Percentiles rank a stretch among this genome's conserved stretches.
Evolutionary conservation across 2,797 vertebrate genomes (phyloP).

Genomic region (Lindbergichthys nudifrons): DNA sequence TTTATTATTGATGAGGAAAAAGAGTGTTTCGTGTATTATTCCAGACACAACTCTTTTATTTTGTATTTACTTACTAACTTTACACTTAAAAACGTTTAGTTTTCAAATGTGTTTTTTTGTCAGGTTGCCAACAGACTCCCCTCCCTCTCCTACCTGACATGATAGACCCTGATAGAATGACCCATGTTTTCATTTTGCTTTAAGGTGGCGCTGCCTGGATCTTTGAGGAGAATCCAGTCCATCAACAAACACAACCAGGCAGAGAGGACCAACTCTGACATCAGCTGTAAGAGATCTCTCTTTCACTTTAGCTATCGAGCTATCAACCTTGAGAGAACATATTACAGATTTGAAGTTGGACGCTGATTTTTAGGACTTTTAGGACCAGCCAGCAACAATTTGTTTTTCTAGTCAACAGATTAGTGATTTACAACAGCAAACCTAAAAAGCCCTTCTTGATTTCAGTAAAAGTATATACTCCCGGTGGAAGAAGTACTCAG

Average conservation of each 20-base stretch:
- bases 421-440: not conserved
- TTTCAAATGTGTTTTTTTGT: not conserved
- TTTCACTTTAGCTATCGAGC: not conserved
- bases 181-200: slow-evolving; percentile 6
- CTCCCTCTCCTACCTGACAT: not conserved
- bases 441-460: not conserved
- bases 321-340: not conserved
- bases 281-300: slow-evolving; percentile 80
- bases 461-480: not conserved
- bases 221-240: slow-evolving; percentile 89
- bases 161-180: not conserved
- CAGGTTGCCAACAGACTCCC: no score
- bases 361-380: not conserved
- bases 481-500: no score
- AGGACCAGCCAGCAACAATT: not conserved
- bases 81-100: not conserved
- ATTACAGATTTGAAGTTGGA: accelerated
- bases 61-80: not conserved
- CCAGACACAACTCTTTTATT: not conserved
- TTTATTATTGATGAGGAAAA: not conserved
- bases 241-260: slow-evolving; percentile 87
- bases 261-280: slow-evolving; percentile 84
- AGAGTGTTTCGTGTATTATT: not conserved
- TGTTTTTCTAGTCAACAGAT: not conserved
- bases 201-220: slow-evolving; percentile 74